Evolutionary conservation across 37 sponge, comb jelly and placozoan species (phyloP), one percentile per base, ranked within the genome.

Genomic region (Beroe forskalii): DNA sequence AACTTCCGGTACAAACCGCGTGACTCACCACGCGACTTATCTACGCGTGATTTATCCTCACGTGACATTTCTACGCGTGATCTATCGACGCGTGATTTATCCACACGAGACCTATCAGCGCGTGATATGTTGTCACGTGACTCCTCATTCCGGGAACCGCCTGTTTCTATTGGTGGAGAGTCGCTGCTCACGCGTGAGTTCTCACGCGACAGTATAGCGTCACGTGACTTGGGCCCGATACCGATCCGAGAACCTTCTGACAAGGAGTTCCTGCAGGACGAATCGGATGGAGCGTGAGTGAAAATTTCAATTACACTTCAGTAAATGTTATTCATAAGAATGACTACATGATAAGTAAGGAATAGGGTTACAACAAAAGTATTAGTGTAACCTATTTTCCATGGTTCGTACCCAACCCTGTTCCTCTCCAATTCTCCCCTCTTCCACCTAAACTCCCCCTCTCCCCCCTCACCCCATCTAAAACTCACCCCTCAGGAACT

Each of bases 1-100:
- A 36, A 31, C 39, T 36, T 36, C 38, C 72, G 72, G 4, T 69
- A 69, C 38, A 69, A 69, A 33, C 72, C 72, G 9, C 72, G 72
- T 69, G 72, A 69, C 19, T 32, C 72, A 19, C 72, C 38, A 19
- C 55, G 55, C 12, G 55, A 48, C 12, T 12, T 48, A 6, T 9
- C 72, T 8, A 4, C 72, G 4, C 72, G 72, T 6, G 72, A 69
- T 9, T 36, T 69, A 37, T 35, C 72, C 72, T 14, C 72, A 33
- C 35, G 38, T 33, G 36, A 69, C 38, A 48, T 48, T 6, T 69
- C 72, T 32, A 4, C 38, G 37, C 35, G 72, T 17, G 38, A 32
- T 35, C 1, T 69, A 17, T 32, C 72, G 38, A 33, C 72, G 9
- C 35, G 72, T 31, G 72, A 69, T 17, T 6, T 63, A 8, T n/a